A percentile compares a stretch with the other conserved stretches of the same genome.
Conservation (phyloP, 1,140 invertebrate genomes). For the Atta cephalotes region DNA sequence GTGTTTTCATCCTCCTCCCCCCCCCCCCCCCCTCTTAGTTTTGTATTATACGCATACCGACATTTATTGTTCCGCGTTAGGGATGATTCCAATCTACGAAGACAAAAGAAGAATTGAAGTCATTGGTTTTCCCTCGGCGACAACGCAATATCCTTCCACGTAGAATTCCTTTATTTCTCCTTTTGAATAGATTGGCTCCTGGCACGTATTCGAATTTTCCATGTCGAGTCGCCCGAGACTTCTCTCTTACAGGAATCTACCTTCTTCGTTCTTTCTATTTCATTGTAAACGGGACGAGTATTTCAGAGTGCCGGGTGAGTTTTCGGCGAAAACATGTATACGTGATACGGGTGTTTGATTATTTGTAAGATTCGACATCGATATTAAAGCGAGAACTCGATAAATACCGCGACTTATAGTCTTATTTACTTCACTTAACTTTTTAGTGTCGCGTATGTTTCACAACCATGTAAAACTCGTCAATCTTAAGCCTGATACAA, state of each 20-base stretch:
- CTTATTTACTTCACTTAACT: background rate
- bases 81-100: background rate
- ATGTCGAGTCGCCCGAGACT: constrained; percentile 35
- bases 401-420: background rate
- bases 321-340: constrained; percentile 22
- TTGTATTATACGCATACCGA: background rate
- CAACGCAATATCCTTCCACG: constrained; percentile 66
- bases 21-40: background rate
- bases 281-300: constrained; percentile 16
- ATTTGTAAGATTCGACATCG: constrained; percentile 6
- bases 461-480: background rate
- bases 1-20: background rate
- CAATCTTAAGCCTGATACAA: background rate
- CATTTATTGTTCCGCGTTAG: constrained; percentile 27
- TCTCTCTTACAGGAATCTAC: constrained; percentile 38
- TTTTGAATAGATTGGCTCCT: constrained; percentile 69
- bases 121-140: constrained; percentile 19
- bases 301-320: background rate
- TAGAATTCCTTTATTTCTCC: constrained; percentile 59
- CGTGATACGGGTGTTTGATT: constrained; percentile 20
- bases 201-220: constrained; percentile 70
- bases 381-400: constrained; percentile 15
- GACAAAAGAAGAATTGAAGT: constrained; percentile 33
- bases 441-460: background rate
- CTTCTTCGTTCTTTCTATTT: constrained; percentile 5